These are phyloP conservation scores for Alosa sapidissima DNA, from an alignment of 2,797 vertebrate genomes.

Conservation along the genomic window DNA sequence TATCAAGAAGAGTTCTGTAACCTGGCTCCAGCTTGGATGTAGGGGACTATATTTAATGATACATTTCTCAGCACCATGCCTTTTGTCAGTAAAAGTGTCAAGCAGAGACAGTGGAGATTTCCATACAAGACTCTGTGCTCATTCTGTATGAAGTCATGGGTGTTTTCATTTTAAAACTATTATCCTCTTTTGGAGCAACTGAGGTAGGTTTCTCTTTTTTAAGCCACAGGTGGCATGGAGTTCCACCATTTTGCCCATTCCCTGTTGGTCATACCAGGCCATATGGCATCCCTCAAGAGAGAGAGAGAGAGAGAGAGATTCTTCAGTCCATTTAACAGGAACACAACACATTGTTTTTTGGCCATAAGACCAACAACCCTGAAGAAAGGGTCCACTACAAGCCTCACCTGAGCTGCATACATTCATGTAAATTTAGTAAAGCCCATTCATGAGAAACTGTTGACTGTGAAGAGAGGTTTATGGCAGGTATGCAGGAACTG, in stretches of 20 bases:
- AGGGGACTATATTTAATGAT: background rate
- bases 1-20: background rate
- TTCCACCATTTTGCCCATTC: background rate
- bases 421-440: background rate
- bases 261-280: no score
- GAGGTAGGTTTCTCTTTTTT: background rate
- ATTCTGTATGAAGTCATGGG: background rate
- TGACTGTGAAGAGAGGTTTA: background rate
- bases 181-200: background rate
- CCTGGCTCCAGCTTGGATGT: background rate
- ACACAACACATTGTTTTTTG: background rate
- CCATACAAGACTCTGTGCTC: background rate
- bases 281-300: background rate
- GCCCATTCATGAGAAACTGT: background rate
- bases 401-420: background rate
- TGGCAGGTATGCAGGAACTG: constrained; percentile 15
- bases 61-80: background rate
- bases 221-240: background rate
- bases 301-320: background rate
- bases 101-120: no score
- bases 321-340: background rate
- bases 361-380: background rate
- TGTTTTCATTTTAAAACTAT: background rate
- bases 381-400: background rate
- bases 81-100: background rate